Conservation (phyloP, 2,888 invertebrate species). For the Orthonevra nobilis region DNA sequence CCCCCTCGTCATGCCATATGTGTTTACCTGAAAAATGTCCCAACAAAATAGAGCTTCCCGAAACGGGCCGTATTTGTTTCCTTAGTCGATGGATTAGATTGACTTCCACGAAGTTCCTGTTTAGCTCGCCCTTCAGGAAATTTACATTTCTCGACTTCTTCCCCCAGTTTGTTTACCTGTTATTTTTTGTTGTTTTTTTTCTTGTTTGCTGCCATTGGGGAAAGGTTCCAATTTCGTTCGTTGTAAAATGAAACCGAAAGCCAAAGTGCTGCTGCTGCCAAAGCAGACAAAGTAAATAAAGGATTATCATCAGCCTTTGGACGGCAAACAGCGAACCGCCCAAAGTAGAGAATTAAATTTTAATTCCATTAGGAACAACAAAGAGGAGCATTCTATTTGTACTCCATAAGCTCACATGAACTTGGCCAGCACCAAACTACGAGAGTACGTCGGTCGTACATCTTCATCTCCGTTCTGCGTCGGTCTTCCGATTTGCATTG, state of each 20-base stretch:
- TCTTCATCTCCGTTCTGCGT: neutral
- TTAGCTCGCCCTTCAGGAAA: constrained; percentile 7
- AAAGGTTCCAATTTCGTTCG: neutral
- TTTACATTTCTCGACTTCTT: constrained; percentile 16
- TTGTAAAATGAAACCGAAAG: constrained; percentile 30
- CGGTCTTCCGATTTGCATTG: constrained; percentile 11
- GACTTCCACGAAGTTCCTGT: constrained; percentile 4
- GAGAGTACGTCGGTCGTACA: too few species aligned
- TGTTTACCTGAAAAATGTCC: neutral
- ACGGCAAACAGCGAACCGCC: constrained; percentile 10
- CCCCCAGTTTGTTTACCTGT: neutral
- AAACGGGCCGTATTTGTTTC: neutral
- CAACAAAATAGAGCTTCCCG: neutral
- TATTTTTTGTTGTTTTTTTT: constrained; percentile 3
- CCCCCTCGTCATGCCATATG: neutral
- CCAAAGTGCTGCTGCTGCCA: neutral
- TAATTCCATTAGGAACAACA: constrained; percentile 56
- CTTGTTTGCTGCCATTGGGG: neutral
- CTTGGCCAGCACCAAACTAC: neutral
- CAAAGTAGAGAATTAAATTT: constrained; percentile 53
- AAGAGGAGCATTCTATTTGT: neutral
- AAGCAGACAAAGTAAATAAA: constrained; percentile 12
- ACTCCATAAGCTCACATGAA: constrained; percentile 25
- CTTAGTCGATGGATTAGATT: neutral
- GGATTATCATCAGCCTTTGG: constrained; percentile 48